Evolutionary conservation across 2,113 vertebrate genomes (phyloP), one percentile per base, ranked within the genome.

Genomic region (Neodontobutis hainanensis): DNA sequence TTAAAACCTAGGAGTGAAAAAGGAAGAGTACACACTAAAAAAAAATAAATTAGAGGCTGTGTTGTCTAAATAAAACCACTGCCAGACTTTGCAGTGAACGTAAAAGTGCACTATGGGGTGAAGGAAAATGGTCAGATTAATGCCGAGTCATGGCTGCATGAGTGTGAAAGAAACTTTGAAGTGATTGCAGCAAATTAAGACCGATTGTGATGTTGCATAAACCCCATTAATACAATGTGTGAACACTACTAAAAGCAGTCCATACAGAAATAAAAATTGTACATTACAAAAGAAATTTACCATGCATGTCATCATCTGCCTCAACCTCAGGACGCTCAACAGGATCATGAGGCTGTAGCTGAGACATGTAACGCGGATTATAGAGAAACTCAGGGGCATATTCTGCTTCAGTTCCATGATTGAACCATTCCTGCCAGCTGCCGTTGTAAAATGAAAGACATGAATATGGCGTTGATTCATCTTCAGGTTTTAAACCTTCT

Each of bases 201-300:
- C 19, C 3, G 19, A 27, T 27, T 27, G 19, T 27, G 19, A 2
- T 27, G 19, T 27, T 27, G 19, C 19, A 27, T 27, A 27, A 27
- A 27, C 19, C 19, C 3, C 3, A 27, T 27, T 27, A 27, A 27
- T 27, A 3, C 19, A 1, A 27, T 27, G 19, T 27, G 19, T 27
- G 19, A 27, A 27, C 19, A 27, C 19, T 27, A 27, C 19, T 27
- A 27, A 27, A 27, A 27, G 19, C 19, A 27, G 19, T 27, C 19
- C 19, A 27, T 3, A 27, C 19, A 27, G 19, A 40, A 40, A 6
- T 6, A 40, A 40, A 3, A 40, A 40, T 5, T 40, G 38, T 40
- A 4, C 15, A 2, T 48, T 50, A 6, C 50, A 34, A 34, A 2
- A 2, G 8, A 4, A 40, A 16, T 68, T 69, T 65, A 85, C 87